Evolutionary conservation across 2,797 vertebrate species (phyloP).

Genomic region (Limosa lapponica): DNA sequence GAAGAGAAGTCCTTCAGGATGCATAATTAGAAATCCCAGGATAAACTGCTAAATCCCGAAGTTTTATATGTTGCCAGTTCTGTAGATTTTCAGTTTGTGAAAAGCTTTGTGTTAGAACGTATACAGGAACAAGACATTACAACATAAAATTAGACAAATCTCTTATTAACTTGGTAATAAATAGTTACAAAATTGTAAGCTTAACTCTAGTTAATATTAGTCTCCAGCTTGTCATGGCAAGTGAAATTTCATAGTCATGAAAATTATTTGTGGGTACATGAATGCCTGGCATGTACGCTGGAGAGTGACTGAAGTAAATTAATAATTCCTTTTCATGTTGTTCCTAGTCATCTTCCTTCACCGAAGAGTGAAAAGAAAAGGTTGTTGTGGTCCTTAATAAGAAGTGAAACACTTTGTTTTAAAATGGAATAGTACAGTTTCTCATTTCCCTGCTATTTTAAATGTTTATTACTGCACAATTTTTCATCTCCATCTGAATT

Average conservation of each 20-base stretch:
- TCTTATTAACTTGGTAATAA: background rate
- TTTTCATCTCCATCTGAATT: constrained; percentile 26
- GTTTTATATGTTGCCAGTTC: background rate
- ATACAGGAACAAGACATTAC: background rate
- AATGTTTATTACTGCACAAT: background rate
- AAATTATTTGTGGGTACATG: background rate
- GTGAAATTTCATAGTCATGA: background rate
- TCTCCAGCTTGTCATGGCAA: background rate
- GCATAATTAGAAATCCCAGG: background rate
- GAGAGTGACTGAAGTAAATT: background rate
- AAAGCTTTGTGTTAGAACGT: constrained; percentile 24
- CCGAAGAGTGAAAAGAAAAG: background rate
- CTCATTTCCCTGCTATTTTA: background rate
- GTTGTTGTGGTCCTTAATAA: background rate
- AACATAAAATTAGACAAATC: background rate
- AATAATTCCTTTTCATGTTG: background rate
- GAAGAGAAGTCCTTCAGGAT: background rate
- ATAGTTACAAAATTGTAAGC: background rate
- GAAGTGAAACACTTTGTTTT: background rate
- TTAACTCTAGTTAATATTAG: background rate
- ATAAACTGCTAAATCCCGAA: background rate
- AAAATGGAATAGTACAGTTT: background rate
- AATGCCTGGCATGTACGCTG: background rate
- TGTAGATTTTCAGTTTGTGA: background rate
- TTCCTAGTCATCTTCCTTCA: background rate